Conservation (phyloP, 2,888 invertebrate species). For the Tiliacea citrago region DNA sequence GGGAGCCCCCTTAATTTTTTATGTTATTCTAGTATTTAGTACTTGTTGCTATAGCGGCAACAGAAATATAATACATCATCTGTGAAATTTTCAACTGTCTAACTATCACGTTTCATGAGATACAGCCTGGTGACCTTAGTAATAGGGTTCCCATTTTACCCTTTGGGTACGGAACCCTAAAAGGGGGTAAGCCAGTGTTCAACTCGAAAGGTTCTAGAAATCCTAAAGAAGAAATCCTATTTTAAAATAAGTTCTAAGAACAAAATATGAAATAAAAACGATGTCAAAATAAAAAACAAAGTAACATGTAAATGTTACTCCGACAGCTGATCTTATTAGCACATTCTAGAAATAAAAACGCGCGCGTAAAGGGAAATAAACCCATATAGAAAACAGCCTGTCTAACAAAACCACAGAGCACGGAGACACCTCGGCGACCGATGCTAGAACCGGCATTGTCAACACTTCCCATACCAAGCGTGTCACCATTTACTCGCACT, state of each 20-base stretch:
- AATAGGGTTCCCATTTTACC: too few relatives aligned
- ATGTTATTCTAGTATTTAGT: too few relatives aligned
- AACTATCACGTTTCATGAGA: too few relatives aligned
- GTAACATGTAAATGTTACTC: not conserved
- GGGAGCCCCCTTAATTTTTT: too few relatives aligned
- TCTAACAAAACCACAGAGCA: not conserved
- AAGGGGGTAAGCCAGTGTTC: too few relatives aligned
- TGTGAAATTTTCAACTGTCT: too few relatives aligned
- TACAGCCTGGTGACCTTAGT: too few relatives aligned
- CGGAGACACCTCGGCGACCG: not conserved
- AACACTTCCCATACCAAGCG: not conserved
- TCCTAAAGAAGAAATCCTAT: not conserved
- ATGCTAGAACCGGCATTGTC: not conserved
- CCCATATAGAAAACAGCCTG: constrained; percentile 18
- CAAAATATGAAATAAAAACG: not conserved
- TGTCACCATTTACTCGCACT: not conserved
- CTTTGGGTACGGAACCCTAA: too few relatives aligned
- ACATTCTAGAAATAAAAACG: constrained; percentile 5
- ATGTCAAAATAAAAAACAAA: not conserved
- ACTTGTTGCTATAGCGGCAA: too few relatives aligned
- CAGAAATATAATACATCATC: too few relatives aligned
- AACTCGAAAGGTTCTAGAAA: not conserved
- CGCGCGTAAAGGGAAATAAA: constrained; percentile 6
- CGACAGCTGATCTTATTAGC: constrained; percentile 5
- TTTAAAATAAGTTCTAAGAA: not conserved